phyloP scores from a whole-genome alignment of 1,140 invertebrate species.

The Pseudomyrmex concolor region DNA sequence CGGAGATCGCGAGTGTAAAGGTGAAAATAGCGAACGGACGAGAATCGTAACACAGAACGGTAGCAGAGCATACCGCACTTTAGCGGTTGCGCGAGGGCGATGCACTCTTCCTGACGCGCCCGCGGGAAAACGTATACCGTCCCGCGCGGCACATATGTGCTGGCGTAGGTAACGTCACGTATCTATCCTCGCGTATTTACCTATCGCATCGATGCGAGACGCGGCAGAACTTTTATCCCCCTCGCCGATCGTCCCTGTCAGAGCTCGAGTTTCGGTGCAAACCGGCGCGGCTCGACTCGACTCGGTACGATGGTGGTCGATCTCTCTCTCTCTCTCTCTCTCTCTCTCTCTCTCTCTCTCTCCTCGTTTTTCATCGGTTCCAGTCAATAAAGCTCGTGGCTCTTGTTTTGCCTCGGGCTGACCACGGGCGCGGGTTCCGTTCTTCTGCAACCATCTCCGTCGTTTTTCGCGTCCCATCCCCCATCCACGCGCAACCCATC shows the following conservation, averaged over 20 bases:
- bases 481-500: constrained; percentile 5
- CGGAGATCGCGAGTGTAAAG: constrained; percentile 29
- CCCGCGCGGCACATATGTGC: constrained; percentile 48
- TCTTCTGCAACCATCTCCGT: constrained; percentile 69
- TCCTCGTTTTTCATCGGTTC: constrained; percentile 80
- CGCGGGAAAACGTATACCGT: constrained; percentile 46
- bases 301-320: constrained; percentile 61
- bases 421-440: constrained; percentile 76
- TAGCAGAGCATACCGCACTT: constrained; percentile 38
- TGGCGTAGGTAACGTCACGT: constrained; percentile 61
- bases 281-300: constrained; percentile 11
- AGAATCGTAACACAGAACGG: not conserved
- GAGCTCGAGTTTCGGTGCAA: constrained; percentile 60
- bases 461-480: constrained; percentile 61
- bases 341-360: constrained; percentile 43
- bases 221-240: constrained; percentile 59
- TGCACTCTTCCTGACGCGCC: constrained; percentile 6
- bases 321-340: constrained; percentile 55
- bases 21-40: constrained; percentile 40
- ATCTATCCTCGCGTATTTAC: constrained; percentile 72
- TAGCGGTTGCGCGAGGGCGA: constrained; percentile 39
- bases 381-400: constrained; percentile 79
- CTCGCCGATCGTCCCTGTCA: not conserved
- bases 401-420: constrained; percentile 80
- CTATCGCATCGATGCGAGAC: constrained; percentile 69